phyloP scores from a whole-genome alignment of 2,797 vertebrate species.

The Antennarius maculatus region DNA sequence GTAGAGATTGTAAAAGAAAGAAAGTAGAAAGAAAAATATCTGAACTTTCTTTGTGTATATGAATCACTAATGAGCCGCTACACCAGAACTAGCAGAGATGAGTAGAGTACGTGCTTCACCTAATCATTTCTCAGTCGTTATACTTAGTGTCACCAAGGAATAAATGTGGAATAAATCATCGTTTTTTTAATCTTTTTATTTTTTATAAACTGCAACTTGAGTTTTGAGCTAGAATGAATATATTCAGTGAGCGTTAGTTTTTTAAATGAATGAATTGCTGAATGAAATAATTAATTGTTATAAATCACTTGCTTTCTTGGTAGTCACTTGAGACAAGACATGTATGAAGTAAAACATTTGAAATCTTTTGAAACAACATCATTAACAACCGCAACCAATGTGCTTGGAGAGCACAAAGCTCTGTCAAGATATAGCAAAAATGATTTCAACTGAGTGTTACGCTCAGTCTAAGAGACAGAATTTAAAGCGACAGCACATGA shows the following conservation, averaged over 20 bases:
- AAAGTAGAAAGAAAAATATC: conserved; percentile 10
- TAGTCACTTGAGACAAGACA: conserved; percentile 7
- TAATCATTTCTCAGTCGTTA: conserved; percentile 33
- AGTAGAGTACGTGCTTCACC: conserved; percentile 19
- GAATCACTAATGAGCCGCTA: conserved; percentile 33
- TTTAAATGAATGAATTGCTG: background rate
- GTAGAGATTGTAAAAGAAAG: background rate
- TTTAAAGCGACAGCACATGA: too few species aligned
- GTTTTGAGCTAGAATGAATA: background rate
- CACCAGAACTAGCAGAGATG: conserved; percentile 13
- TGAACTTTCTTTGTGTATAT: too few species aligned
- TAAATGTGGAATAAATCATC: conserved; percentile 31
- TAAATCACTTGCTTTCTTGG: conserved; percentile 26
- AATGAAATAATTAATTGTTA: background rate
- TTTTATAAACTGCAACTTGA: background rate
- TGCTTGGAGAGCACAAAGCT: too few species aligned
- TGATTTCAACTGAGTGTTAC: too few species aligned
- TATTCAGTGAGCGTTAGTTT: conserved; percentile 8
- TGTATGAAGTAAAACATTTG: conserved; percentile 51
- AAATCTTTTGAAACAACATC: conserved; percentile 2
- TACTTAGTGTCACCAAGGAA: conserved; percentile 15
- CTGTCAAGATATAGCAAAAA: too few species aligned
- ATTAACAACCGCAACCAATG: too few species aligned
- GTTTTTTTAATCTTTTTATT: background rate
- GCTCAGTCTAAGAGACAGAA: too few species aligned